These are phyloP conservation scores for Gymnodraco acuticeps DNA, from an alignment of 2,797 vertebrate genomes.

Conservation along the genomic window DNA sequence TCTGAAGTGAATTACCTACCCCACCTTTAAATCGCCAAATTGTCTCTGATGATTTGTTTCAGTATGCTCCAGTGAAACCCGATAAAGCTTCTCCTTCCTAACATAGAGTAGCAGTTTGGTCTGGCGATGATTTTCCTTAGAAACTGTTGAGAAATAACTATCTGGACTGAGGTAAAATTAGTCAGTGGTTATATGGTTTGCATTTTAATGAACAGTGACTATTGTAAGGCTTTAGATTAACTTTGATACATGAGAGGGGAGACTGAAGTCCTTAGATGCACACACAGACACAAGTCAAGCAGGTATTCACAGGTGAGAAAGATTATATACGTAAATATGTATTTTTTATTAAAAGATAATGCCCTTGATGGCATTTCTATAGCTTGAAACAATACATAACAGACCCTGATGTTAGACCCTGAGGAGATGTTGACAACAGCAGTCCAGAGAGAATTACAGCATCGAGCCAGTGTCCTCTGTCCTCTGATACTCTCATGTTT, in stretches of 20 bases:
- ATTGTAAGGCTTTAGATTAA: conserved; percentile 1
- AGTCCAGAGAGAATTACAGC: conserved; percentile 34
- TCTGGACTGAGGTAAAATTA: neutral
- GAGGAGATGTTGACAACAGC: conserved; percentile 1
- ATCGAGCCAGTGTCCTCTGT: conserved; percentile 23
- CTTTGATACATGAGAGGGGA: neutral
- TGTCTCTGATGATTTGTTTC: too few species aligned
- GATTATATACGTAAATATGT: too few species aligned
- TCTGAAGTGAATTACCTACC: too few species aligned
- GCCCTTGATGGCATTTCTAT: too few species aligned
- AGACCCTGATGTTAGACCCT: too few species aligned
- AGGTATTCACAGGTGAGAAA: neutral
- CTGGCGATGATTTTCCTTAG: neutral
- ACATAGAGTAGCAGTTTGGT: neutral
- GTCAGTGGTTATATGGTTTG: neutral
- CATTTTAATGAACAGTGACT: neutral
- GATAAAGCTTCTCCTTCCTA: too few species aligned
- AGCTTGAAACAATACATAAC: too few species aligned
- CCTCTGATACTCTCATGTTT: conserved; percentile 29
- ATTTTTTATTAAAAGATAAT: too few species aligned
- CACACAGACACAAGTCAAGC: neutral
- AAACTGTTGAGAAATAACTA: neutral
- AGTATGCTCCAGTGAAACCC: too few species aligned
- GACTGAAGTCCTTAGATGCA: neutral
- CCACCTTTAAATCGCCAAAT: too few species aligned